phyloP scores from a whole-genome alignment of 2,888 invertebrate genomes.

The Apoda limacodes region DNA sequence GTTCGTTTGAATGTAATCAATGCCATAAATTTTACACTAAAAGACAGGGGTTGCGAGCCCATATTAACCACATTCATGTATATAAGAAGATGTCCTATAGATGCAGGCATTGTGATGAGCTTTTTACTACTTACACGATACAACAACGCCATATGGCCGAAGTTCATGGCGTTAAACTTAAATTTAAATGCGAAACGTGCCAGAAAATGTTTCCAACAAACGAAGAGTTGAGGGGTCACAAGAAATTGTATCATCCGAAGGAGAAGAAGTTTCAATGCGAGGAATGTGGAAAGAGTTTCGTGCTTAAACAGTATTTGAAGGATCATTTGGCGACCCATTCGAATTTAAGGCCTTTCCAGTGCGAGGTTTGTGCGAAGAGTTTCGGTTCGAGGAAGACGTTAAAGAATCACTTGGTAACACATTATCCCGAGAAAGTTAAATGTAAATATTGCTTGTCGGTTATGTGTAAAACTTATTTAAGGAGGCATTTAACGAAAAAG shows the following conservation, averaged over 20 bases:
- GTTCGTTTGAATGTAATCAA: conserved; percentile 35
- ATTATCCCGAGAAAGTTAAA: no score
- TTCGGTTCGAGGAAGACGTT: conserved; percentile 34
- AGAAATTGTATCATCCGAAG: conserved; percentile 39
- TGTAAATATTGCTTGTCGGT: no score
- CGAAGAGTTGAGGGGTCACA: conserved; percentile 28
- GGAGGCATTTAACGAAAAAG: no score
- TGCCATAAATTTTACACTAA: conserved; percentile 62
- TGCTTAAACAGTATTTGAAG: conserved; percentile 21
- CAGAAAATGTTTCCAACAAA: conserved; percentile 30
- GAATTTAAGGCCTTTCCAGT: conserved; percentile 46
- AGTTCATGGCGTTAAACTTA: conserved; percentile 31
- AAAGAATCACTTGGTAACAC: conserved; percentile 37
- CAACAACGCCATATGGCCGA: conserved; percentile 34
- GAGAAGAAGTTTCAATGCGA: conserved; percentile 39
- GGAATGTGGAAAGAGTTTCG: conserved; percentile 43
- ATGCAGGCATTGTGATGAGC: conserved; percentile 40
- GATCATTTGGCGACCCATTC: conserved; percentile 40
- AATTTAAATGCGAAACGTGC: conserved; percentile 36
- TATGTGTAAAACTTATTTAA: no score
- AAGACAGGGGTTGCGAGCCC: conserved; percentile 45
- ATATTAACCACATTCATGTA: conserved; percentile 48
- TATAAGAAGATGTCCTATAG: conserved; percentile 30
- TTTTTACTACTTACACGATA: conserved; percentile 34
- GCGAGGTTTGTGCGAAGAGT: conserved; percentile 34